Evolutionary conservation across 2,113 vertebrate species (phyloP).

Genomic region (Arvicanthis niloticus): DNA sequence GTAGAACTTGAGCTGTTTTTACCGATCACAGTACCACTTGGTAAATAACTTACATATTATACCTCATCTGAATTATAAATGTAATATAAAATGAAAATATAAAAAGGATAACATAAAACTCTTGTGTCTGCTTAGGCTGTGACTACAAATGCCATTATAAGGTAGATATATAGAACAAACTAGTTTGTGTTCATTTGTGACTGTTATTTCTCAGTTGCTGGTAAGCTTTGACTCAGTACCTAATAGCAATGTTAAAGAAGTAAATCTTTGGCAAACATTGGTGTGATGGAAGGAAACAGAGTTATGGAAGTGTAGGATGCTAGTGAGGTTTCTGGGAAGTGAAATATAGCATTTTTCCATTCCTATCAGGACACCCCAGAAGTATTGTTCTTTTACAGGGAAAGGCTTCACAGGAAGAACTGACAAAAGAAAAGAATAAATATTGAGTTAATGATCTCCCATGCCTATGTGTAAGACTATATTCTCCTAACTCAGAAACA

Average conservation of each 20-base stretch:
- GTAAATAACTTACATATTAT: neutral
- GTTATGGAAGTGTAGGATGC: neutral
- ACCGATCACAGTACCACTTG: fast-evolving
- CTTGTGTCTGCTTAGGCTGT: neutral
- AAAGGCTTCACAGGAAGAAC: neutral
- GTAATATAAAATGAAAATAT: neutral
- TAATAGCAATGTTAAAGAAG: neutral
- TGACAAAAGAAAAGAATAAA: neutral
- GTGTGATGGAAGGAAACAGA: neutral
- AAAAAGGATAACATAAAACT: neutral
- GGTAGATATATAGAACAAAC: neutral
- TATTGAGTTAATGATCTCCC: neutral
- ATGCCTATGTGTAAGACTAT: neutral
- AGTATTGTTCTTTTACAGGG: neutral
- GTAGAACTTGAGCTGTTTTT: neutral
- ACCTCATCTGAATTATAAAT: neutral
- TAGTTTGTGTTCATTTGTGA: neutral
- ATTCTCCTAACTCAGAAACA: neutral
- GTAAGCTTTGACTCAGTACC: neutral
- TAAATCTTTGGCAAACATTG: fast-evolving
- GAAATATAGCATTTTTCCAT: neutral
- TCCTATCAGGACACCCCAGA: neutral
- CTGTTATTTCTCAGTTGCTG: neutral
- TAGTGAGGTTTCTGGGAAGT: neutral
- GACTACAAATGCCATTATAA: neutral